Evolutionary conservation across 2,797 vertebrate genomes (phyloP).

Genomic region (Spatula clypeata): DNA sequence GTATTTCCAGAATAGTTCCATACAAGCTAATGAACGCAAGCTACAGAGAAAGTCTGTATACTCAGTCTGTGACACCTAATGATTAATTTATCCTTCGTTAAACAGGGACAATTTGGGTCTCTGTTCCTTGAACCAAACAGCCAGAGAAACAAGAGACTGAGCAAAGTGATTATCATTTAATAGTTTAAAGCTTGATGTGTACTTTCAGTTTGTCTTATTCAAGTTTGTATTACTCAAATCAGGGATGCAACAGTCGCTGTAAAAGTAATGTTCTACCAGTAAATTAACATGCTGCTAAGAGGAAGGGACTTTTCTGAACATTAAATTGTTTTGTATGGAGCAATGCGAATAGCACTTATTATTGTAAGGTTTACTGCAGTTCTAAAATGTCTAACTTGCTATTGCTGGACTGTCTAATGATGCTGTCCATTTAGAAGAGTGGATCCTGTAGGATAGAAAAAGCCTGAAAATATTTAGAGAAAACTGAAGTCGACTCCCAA

Average conservation of each 20-base stretch:
- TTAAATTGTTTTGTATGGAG: not conserved
- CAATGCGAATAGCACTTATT: not conserved
- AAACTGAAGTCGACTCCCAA: not conserved
- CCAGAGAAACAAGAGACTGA: not conserved
- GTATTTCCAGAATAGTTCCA: not conserved
- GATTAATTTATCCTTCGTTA: not conserved
- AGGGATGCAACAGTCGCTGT: not conserved
- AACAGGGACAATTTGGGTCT: not conserved
- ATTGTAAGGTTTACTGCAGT: not conserved
- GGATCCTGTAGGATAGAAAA: accelerated
- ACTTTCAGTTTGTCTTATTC: not conserved
- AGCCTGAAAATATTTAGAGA: not conserved
- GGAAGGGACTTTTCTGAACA: not conserved
- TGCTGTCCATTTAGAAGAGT: too few relatives aligned
- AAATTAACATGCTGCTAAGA: not conserved
- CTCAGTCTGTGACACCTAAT: not conserved
- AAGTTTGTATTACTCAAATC: not conserved
- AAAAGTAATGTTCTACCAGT: not conserved
- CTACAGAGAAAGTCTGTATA: not conserved
- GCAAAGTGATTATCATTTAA: not conserved
- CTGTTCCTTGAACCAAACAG: not conserved
- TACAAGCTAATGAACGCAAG: not conserved
- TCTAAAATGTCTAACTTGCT: not conserved
- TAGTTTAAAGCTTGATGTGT: not conserved
- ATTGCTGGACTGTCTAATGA: not conserved